A percentile compares a stretch with the other conserved stretches of the same genome.
phyloP scores from a whole-genome alignment of 2,113 vertebrate genomes.

The Hydropotes inermis region DNA sequence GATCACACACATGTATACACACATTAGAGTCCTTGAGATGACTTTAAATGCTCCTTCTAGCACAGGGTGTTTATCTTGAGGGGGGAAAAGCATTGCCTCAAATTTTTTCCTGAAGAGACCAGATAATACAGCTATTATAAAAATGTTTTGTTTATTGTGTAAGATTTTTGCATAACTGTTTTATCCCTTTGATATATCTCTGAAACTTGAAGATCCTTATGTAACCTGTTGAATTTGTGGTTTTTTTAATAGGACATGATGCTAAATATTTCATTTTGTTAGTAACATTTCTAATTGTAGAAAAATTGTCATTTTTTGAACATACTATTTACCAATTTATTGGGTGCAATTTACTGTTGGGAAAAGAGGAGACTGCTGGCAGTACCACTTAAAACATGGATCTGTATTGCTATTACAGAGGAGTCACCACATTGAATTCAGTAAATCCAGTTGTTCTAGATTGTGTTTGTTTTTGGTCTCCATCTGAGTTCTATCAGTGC shows the following conservation, averaged over 20 bases:
- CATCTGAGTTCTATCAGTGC: neutral
- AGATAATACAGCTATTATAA: neutral
- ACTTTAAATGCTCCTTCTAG: neutral
- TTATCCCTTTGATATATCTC: neutral
- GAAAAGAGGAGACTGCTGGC: neutral
- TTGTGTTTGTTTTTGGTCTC: neutral
- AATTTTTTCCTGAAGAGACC: neutral
- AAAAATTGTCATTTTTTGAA: neutral
- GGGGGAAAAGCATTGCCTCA: neutral
- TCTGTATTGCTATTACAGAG: neutral
- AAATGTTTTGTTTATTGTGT: neutral
- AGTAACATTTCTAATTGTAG: neutral
- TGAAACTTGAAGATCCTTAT: neutral
- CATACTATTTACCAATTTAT: neutral
- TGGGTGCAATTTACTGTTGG: neutral
- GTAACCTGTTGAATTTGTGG: neutral
- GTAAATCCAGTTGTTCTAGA: neutral
- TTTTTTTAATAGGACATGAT: neutral
- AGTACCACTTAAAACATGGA: fast-evolving
- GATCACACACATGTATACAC: neutral
- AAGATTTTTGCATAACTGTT: neutral
- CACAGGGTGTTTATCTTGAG: neutral
- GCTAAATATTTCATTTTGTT: neutral
- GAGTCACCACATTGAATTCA: neutral
- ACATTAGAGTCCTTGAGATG: neutral